Evolutionary conservation across 2,888 invertebrate species (phyloP).

Genomic region (Metallyticus violacea): DNA sequence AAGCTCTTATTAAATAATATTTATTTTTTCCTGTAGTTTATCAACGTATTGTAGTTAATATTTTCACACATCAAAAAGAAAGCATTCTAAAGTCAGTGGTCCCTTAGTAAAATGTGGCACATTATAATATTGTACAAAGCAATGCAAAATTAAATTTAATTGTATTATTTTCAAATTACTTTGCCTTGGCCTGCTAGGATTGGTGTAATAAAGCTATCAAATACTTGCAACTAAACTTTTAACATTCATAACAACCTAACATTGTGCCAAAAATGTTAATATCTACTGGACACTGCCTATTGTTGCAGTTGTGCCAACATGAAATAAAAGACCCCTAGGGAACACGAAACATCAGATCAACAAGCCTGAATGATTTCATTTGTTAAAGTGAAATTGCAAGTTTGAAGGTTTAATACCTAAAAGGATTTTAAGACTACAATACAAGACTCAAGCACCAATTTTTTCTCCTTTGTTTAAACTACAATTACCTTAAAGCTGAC

Average conservation of each 20-base stretch:
- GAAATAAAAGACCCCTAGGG: conserved; percentile 19
- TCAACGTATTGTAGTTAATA: not conserved
- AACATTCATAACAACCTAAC: not conserved
- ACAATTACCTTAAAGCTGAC: conserved; percentile 26
- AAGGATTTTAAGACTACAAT: conserved; percentile 21
- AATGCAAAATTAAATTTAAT: not conserved
- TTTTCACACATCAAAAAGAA: not conserved
- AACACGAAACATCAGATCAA: conserved; percentile 24
- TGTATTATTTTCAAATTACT: not conserved
- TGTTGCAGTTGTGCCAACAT: conserved; percentile 17
- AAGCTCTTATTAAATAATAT: too few species aligned
- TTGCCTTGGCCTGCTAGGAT: too few species aligned
- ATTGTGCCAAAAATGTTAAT: not conserved
- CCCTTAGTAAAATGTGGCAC: not conserved
- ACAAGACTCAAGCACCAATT: conserved; percentile 26
- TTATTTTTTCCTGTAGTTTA: not conserved
- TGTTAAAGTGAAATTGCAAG: conserved; percentile 17
- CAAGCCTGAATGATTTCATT: conserved; percentile 26
- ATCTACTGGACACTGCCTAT: not conserved
- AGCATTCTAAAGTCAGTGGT: not conserved
- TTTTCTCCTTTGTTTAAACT: conserved; percentile 20
- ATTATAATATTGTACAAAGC: not conserved
- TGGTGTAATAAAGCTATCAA: not conserved
- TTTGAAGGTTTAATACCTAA: conserved; percentile 24
- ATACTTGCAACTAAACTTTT: not conserved